Evolutionary conservation across 2,797 vertebrate species (phyloP).

Genomic region (Pogoniulus pusillus): DNA sequence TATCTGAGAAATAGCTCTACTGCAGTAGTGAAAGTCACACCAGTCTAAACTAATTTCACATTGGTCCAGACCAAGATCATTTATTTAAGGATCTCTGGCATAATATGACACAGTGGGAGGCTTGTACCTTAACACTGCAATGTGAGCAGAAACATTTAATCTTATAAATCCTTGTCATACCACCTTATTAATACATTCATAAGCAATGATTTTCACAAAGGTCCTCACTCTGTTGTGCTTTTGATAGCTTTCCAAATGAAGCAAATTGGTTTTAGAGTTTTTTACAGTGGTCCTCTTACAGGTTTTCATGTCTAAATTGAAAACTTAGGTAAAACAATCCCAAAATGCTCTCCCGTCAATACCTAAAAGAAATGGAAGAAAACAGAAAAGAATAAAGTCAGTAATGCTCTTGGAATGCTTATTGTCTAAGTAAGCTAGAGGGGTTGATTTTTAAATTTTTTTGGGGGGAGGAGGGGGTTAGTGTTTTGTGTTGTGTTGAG

Average conservation of each 20-base stretch:
- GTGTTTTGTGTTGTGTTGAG: neutral
- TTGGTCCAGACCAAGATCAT: neutral
- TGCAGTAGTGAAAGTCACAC: neutral
- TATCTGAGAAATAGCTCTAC: neutral
- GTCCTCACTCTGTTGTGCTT: neutral
- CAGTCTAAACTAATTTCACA: neutral
- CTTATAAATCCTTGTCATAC: neutral
- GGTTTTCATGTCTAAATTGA: neutral
- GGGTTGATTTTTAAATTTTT: too few relatives aligned
- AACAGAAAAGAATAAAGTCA: neutral
- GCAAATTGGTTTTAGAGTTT: neutral
- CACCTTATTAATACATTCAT: neutral
- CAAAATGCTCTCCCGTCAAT: neutral
- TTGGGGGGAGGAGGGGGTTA: too few relatives aligned
- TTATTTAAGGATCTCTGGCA: neutral
- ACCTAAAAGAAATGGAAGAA: neutral
- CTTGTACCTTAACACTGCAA: neutral
- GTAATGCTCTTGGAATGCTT: neutral
- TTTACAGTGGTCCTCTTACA: neutral
- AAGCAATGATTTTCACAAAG: constrained; percentile 1
- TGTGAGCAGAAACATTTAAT: neutral
- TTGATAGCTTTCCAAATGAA: neutral
- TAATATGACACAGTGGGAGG: neutral
- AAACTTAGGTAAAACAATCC: neutral
- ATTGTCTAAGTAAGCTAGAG: neutral